Evolutionary conservation across 1,140 invertebrate species (phyloP), one percentile per base, ranked within the genome.

Genomic region (Metopolophium dirhodum): DNA sequence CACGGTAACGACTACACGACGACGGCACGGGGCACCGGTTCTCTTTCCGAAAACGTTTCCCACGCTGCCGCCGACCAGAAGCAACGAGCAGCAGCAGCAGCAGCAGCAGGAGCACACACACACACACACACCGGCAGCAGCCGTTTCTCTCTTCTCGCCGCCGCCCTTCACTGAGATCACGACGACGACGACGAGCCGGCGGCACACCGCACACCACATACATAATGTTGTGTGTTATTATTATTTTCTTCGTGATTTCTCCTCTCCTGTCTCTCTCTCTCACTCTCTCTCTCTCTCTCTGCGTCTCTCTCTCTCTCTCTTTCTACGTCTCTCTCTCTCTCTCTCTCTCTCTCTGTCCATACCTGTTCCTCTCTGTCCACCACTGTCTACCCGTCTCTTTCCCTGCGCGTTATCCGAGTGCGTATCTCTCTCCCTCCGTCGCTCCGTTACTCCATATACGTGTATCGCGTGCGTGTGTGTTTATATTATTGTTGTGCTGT

Each of bases 1-100:
- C 88, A 93, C 90, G 89, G 89, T 93, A 93, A 93, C 87, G 47
- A 89, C 45, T 87, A 87, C 86, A 37, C 86, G 54, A n/a, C 85
- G 86, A 47, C 87, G 54, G 68, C 88, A 77, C 87, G 54, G 54
- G 86, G 93, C 93, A 93, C 90, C 93, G 88, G 93, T 83, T 91
- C 82, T 49, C 57, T 90, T 77, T 90, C n/a, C 47, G 35, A 68
- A 90, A 90, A 90, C 83, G 57, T 54, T 93, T 90, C 82, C 90
- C 86, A 90, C 68, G 93, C 82, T 91, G 89, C 93, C 49, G 68
- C 47, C 68, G 68, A 82, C 61, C 90, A 90, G 82, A 45, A 93
- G 87, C 90, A 90, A 89, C 92, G 41, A 87, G 49, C 22, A 57
- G 61, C 68, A 37, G 82, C 68, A 49, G 57, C 90, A 22, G 57